A percentile compares a stretch with the other conserved stretches of the same genome.
phyloP scores from a whole-genome alignment of 2,888 invertebrate genomes.

The Noctua janthina region DNA sequence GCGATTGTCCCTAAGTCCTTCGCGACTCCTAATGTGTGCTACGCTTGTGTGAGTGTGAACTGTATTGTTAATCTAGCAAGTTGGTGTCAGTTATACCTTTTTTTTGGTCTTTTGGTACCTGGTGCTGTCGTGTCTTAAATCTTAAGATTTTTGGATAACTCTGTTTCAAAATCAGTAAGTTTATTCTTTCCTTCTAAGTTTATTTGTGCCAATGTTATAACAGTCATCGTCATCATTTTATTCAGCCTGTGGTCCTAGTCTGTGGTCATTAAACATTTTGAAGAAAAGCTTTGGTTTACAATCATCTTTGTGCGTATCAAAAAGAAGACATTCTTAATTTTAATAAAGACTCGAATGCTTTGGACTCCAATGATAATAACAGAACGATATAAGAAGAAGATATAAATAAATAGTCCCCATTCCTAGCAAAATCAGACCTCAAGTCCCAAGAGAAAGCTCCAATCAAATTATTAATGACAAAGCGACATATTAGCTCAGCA shows the following conservation, averaged over 20 bases:
- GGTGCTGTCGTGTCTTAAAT: neutral
- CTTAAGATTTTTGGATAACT: neutral
- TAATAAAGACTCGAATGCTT: neutral
- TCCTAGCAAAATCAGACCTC: slow-evolving; percentile 19
- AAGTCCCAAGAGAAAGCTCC: slow-evolving; percentile 55
- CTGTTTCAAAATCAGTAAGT: neutral
- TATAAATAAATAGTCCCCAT: neutral
- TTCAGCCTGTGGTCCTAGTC: too few relatives aligned
- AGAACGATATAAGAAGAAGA: neutral
- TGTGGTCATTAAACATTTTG: neutral
- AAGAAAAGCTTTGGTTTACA: neutral
- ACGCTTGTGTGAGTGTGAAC: slow-evolving; percentile 60
- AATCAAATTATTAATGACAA: slow-evolving; percentile 67
- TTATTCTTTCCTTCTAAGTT: neutral
- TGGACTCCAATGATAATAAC: neutral
- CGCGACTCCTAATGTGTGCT: slow-evolving; percentile 48
- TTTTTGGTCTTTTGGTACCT: slow-evolving; percentile 15
- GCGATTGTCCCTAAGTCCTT: slow-evolving; percentile 58
- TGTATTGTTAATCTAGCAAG: slow-evolving; percentile 56
- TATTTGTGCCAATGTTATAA: neutral
- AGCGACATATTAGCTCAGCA: slow-evolving; percentile 51
- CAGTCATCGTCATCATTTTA: neutral
- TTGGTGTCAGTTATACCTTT: slow-evolving; percentile 18
- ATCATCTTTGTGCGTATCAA: neutral
- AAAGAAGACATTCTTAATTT: too few relatives aligned